A percentile compares a stretch with the other conserved stretches of the same genome.
These are phyloP conservation scores for Verasper variegatus DNA, from an alignment of 2,113 vertebrate species.

Conservation along the genomic window DNA sequence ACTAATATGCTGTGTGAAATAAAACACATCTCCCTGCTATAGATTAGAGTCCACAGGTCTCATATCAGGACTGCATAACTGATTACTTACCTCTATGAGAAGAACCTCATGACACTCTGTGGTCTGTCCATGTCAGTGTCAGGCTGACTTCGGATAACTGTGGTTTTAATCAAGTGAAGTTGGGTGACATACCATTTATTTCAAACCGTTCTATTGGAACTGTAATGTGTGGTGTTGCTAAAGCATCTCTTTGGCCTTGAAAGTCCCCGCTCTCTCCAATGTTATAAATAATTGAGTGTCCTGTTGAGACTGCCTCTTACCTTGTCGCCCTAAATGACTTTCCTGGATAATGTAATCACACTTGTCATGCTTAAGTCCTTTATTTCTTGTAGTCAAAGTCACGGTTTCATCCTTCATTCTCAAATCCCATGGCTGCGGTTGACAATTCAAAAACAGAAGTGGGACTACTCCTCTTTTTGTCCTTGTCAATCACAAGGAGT, in stretches of 20 bases:
- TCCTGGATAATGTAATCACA: slow-evolving; percentile 78
- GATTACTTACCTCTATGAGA: not conserved
- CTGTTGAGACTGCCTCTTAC: slow-evolving; percentile 70
- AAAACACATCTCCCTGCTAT: not conserved
- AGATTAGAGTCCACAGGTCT: slow-evolving; percentile 14
- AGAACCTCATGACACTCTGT: not conserved
- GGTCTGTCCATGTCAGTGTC: slow-evolving; percentile 2
- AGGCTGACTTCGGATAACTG: not conserved
- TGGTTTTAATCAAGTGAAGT: not conserved
- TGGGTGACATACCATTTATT: not conserved
- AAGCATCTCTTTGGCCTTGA: slow-evolving; percentile 73
- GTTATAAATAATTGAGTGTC: slow-evolving; percentile 79
- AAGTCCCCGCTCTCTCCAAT: slow-evolving; percentile 54
- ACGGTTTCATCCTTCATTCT: slow-evolving; percentile 80
- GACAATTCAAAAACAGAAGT: slow-evolving; percentile 82
- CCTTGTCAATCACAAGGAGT: slow-evolving; percentile 84
- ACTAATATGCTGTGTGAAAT: not conserved
- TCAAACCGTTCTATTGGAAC: slow-evolving; percentile 4
- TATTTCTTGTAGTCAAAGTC: slow-evolving; percentile 83
- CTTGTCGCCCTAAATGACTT: slow-evolving; percentile 72
- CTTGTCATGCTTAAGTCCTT: slow-evolving; percentile 79
- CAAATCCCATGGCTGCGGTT: slow-evolving; percentile 78
- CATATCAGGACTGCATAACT: slow-evolving; percentile 6
- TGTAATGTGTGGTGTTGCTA: slow-evolving; percentile 17
- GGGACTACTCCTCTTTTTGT: slow-evolving; percentile 81